Conservation (phyloP, 2,797 vertebrate genomes). For the Ciconia nigra region DNA sequence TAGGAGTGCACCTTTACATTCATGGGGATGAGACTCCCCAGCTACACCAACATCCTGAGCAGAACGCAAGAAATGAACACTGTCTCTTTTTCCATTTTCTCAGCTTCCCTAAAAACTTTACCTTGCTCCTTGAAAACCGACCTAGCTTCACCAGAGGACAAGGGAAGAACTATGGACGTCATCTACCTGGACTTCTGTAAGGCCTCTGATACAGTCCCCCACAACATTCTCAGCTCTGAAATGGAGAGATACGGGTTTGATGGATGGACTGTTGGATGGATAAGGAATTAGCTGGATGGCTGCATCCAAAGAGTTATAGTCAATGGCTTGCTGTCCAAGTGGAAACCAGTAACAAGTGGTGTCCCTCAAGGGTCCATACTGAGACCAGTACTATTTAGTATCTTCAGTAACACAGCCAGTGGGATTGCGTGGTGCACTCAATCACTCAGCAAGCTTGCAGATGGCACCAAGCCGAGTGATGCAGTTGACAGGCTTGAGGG, state of each 20-base stretch:
- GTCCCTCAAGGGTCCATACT: neutral
- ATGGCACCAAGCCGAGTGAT: neutral
- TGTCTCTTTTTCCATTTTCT: rapidly evolving
- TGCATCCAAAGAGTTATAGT: neutral
- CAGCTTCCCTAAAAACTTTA: neutral
- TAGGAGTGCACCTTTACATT: neutral
- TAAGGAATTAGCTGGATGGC: neutral
- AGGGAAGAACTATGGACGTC: neutral
- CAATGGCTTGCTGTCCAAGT: neutral
- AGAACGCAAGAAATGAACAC: neutral
- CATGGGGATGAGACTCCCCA: neutral
- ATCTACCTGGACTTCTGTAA: neutral
- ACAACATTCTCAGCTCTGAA: neutral
- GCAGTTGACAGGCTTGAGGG: neutral
- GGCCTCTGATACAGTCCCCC: neutral
- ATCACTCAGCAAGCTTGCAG: neutral
- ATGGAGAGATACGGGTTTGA: neutral
- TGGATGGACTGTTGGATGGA: neutral
- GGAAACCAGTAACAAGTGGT: neutral
- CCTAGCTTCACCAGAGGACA: neutral
- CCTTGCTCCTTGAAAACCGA: neutral
- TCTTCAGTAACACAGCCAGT: no score
- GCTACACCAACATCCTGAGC: neutral
- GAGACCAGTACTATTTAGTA: neutral
- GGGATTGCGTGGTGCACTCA: neutral